Evolutionary conservation across 2,888 invertebrate species (phyloP).

Genomic region (Diadegma fenestrale): DNA sequence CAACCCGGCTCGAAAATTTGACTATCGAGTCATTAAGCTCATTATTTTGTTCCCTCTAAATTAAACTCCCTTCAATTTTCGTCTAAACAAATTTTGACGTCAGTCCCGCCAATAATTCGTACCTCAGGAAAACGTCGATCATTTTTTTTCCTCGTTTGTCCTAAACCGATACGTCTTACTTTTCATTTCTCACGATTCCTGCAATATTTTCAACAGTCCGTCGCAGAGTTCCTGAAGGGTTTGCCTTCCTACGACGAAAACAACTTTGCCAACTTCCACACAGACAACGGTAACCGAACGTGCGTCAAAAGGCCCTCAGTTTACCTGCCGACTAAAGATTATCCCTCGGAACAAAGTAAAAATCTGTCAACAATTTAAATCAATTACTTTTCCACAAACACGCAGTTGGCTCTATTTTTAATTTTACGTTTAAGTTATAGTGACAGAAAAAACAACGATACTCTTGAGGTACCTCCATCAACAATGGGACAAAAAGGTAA

Average conservation of each 20-base stretch:
- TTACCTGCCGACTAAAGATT: constrained; percentile 96
- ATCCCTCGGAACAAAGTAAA: constrained; percentile 96
- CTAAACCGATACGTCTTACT: not conserved
- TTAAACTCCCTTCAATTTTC: not conserved
- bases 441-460: constrained; percentile 98
- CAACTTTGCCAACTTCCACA: constrained; percentile 96
- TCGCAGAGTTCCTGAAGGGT: constrained; percentile 95
- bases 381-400: constrained; percentile 29
- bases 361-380: constrained; percentile 59
- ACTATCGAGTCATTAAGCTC: not conserved
- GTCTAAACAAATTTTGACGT: not conserved
- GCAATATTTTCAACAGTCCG: constrained; percentile 87
- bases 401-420: not conserved
- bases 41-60: not conserved
- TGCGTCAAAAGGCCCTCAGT: constrained; percentile 95
- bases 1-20: not conserved
- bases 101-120: not conserved
- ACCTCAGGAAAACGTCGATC: not conserved
- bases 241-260: constrained; percentile 95
- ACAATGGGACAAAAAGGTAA: constrained; percentile 97
- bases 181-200: not conserved
- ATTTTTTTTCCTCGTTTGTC: not conserved
- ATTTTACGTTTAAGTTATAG: constrained; percentile 89
- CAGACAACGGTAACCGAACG: constrained; percentile 93
- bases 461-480: constrained; percentile 96